Evolutionary conservation across 2,888 invertebrate genomes (phyloP).

Genomic region (Maniola hyperantus): DNA sequence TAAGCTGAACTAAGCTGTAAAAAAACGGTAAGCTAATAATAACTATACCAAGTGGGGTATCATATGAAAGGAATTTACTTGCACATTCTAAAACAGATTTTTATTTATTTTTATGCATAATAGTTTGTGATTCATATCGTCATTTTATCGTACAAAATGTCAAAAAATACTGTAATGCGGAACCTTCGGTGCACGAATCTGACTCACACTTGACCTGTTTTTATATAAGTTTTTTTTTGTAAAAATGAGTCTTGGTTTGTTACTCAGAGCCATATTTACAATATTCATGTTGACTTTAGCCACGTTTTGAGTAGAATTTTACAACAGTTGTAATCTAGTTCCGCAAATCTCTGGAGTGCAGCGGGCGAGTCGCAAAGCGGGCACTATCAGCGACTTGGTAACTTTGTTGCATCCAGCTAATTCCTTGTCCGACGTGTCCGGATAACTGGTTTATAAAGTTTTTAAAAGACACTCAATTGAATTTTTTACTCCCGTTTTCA

Average conservation of each 20-base stretch:
- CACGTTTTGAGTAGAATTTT: slow-evolving; percentile 12
- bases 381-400: slow-evolving; percentile 34
- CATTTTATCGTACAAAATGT: too few species aligned
- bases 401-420: slow-evolving; percentile 36
- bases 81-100: too few species aligned
- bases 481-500: slow-evolving; percentile 29
- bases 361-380: slow-evolving; percentile 30
- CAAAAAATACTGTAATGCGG: too few species aligned
- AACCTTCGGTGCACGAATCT: too few species aligned
- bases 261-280: not conserved
- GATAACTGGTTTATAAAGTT: slow-evolving; percentile 32
- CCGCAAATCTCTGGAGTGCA: slow-evolving; percentile 25
- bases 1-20: too few species aligned
- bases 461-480: slow-evolving; percentile 33
- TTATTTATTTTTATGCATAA: too few species aligned
- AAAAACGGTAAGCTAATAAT: too few species aligned
- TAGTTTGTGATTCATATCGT: too few species aligned
- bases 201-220: too few species aligned
- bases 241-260: not conserved
- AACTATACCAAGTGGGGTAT: too few species aligned
- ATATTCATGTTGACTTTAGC: slow-evolving; percentile 1
- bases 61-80: too few species aligned
- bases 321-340: slow-evolving; percentile 20
- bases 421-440: slow-evolving; percentile 33
- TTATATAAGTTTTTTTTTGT: too few species aligned